These are phyloP conservation scores for Platyrinchus mystaceus DNA, from an alignment of 2,797 vertebrate genomes.

Conservation along the genomic window DNA sequence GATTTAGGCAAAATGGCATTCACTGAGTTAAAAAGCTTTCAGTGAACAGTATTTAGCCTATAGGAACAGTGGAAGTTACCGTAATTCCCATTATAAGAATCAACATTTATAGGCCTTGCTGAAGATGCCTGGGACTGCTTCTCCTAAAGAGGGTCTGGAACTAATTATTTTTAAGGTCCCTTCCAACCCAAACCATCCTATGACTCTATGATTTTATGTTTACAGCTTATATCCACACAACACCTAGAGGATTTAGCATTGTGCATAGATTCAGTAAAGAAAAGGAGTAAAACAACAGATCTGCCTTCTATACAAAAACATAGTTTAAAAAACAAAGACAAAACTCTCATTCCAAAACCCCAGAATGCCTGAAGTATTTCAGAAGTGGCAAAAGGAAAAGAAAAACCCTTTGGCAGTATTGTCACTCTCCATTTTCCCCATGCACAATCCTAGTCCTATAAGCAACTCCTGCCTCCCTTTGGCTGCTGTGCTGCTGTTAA, in stretches of 20 bases:
- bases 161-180: not conserved
- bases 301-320: not conserved
- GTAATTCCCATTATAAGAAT: not conserved
- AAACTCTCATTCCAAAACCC: not conserved
- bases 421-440: not conserved
- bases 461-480: conserved; percentile 29
- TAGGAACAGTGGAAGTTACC: not conserved
- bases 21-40: not conserved
- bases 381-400: not conserved
- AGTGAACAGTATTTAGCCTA: not conserved
- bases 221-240: not conserved
- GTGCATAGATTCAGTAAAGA: not conserved
- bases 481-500: conserved; percentile 47
- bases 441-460: not conserved
- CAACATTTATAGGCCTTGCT: not conserved
- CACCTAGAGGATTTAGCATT: not conserved
- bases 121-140: not conserved
- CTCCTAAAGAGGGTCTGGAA: not conserved
- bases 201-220: not conserved
- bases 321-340: not conserved
- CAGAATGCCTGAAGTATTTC: not conserved
- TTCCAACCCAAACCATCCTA: not conserved
- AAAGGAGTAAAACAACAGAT: not conserved
- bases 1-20: not conserved
- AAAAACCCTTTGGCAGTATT: not conserved